Evolutionary conservation across 30 jellyfish, hydroid and myxozoan species (phyloP), one percentile per base, ranked within the genome.

Genomic region (Catostylus mosaicus): DNA sequence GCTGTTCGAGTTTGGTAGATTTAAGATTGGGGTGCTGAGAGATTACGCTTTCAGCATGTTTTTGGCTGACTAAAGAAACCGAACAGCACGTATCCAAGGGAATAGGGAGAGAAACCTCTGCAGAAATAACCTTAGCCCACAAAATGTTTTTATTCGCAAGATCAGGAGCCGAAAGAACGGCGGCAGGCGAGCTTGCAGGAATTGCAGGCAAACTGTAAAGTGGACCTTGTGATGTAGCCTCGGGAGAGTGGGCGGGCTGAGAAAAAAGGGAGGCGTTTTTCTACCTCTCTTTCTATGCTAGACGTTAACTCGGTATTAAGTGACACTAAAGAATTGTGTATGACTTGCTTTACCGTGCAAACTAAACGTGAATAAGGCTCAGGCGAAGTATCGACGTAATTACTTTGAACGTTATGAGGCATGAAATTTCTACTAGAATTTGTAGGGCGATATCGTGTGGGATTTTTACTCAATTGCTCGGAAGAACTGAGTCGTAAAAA

Each of bases 31-130:
- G 68, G 24, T 29, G 4, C 82, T 22, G 3, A 48, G 82, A 46
- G 63, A 63, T 75, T 3, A 40, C 75, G n/a, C 11, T n/a, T 6
- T 67, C 75, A 31, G 75, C 90, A 32, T 65, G 90, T 0, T 80
- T 65, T 80, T 80, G 67, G 46, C 83, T 80, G 29, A 80, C 84
- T 22, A 65, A 35, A 0, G 82, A 80, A 3, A 67, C 84, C 0
- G 90, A 80, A 38, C 90, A 80, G 76, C 90, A 80, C 19, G 75
- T 80, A 52, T 80, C 89, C 2, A 59, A 47, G 68, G 89, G 70
- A 34, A 77, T 38, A 33, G 88, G 78, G 62, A 54, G 61, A 73
- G 82, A 40, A 45, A 66, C 73, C 51, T 73, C 89, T 19, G 73
- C 89, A 30, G 82, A 62, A 22, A 34, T 22, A 48, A 78, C 27